Evolutionary conservation across 2,797 vertebrate species (phyloP), one percentile per base, ranked within the genome.

Genomic region (Cuculus canorus): DNA sequence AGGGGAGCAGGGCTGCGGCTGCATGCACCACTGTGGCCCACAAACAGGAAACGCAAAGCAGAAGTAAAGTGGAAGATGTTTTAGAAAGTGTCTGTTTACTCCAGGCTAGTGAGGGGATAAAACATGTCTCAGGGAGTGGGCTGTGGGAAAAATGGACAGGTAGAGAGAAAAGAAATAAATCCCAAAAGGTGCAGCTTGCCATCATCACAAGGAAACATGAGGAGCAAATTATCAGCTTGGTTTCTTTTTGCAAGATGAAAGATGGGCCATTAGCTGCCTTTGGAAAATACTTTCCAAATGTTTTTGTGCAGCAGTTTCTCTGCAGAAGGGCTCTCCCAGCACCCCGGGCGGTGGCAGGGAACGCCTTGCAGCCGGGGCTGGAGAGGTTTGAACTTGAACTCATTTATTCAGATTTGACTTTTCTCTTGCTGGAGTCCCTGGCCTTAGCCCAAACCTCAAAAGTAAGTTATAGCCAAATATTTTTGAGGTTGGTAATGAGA

Each of bases 361-460:
- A 94, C 37, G 59, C 82, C 95, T 90, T 6, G 4, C 1, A 4
- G 91, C 83, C 25, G 0, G 43, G 84, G 88, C 79, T 54, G 88
- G 84, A 92, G 92, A 96, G 87, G 82, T 95, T 96, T 96, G 89
- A 96, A 95, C 96, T 96, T 90, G 95, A 97, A 95, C 96, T 96
- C 89, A 2, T 96, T 95, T 94, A 96, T 97, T 97, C 96, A 89
- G 95, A 87, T 97, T 90, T 93, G 66, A 68, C 86, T 97, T 96
- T 96, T 93, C 96, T 95, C 82, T 96, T 70, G 92, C 90, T 89
- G 94, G 93, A 97, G 82, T 39, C 75, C 90, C 82, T 97, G 97
- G 97, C 93, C 77, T 69, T 17, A 30, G 27, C 92, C 97, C 97
- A 97, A 97, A 94, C 97, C 97, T 97, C 97, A 97, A 76, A 96